A percentile compares a stretch with the other conserved stretches of the same genome.
Evolutionary conservation across 2,113 vertebrate genomes (phyloP).

Genomic region (Martes martes): DNA sequence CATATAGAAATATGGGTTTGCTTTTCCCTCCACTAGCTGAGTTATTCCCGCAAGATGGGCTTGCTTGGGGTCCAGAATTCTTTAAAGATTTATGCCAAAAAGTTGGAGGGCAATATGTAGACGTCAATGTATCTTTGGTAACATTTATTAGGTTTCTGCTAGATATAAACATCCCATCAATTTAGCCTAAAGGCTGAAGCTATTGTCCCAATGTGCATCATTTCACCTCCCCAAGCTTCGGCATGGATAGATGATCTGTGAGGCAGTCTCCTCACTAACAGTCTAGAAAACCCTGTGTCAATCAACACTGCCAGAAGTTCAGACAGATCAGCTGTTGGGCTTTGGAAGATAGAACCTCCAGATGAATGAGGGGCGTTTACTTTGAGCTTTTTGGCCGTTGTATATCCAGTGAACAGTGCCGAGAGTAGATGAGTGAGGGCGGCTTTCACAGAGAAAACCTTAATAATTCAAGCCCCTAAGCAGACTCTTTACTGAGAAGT

Average conservation of each 20-base stretch:
- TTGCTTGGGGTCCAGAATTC: not conserved
- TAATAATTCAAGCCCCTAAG: constrained; percentile 12
- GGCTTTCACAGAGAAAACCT: not conserved
- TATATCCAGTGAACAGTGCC: not conserved
- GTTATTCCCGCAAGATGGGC: not conserved
- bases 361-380: not conserved
- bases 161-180: not conserved
- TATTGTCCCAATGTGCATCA: not conserved
- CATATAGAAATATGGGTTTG: not conserved
- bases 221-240: not conserved
- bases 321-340: not conserved
- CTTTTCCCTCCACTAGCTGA: not conserved
- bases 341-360: not conserved
- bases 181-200: not conserved
- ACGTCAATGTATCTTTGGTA: not conserved
- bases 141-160: not conserved
- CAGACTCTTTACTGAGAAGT: constrained; percentile 35
- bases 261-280: not conserved
- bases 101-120: not conserved
- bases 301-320: not conserved
- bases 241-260: not conserved
- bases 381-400: not conserved
- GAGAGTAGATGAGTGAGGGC: not conserved
- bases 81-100: not conserved
- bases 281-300: constrained; percentile 11